Percentiles rank a stretch among this genome's conserved stretches.
Evolutionary conservation across 2,797 vertebrate species (phyloP).

Genomic region (Spinus olivaceus): DNA sequence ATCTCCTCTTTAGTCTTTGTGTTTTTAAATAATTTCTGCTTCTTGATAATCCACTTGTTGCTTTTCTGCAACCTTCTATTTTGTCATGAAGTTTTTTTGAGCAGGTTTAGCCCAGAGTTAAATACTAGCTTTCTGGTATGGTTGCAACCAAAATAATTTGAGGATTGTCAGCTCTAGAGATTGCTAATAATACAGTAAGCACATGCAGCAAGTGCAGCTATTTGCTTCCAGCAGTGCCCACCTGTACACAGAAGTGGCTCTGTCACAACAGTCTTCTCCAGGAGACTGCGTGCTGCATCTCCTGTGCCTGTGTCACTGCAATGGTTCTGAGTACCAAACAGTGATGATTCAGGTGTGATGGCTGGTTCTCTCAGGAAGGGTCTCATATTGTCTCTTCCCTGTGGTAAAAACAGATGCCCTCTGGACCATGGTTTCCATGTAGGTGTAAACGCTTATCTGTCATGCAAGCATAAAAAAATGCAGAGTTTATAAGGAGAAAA

Average conservation of each 20-base stretch:
- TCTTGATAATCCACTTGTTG: neutral
- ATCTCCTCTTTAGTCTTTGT: neutral
- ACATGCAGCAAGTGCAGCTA: neutral
- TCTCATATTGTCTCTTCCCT: neutral
- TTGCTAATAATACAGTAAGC: neutral
- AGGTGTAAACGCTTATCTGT: conserved; percentile 6
- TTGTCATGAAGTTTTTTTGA: neutral
- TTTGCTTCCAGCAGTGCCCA: neutral
- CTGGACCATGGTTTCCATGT: neutral
- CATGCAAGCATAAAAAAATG: neutral
- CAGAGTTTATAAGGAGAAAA: neutral
- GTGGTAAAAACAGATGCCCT: neutral
- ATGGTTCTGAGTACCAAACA: neutral
- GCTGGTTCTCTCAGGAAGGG: neutral
- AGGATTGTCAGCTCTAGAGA: neutral
- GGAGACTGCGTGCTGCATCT: neutral
- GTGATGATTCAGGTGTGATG: neutral
- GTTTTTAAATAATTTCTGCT: neutral
- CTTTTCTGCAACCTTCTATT: neutral
- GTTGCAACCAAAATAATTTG: neutral
- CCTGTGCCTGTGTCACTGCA: neutral
- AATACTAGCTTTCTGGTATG: neutral
- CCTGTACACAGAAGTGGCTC: neutral
- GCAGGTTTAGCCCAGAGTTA: neutral
- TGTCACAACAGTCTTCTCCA: neutral